These are phyloP conservation scores for Bufotes viridis DNA, from an alignment of 2,797 vertebrate genomes.

Conservation along the genomic window DNA sequence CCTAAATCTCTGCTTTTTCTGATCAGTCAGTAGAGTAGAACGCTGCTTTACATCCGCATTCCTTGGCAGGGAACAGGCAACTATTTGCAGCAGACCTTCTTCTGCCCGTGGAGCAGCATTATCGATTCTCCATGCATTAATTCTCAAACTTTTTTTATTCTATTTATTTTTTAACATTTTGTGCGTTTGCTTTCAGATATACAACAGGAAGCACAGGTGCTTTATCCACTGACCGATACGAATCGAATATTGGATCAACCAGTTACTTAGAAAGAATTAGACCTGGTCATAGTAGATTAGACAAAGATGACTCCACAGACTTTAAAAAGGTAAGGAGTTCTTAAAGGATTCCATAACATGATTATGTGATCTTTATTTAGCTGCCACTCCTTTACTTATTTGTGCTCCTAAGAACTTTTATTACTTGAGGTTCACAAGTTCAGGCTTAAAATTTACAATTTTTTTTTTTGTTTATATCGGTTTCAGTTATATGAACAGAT, in stretches of 20 bases:
- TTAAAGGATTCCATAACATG: neutral
- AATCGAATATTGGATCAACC: slow-evolving; percentile 78
- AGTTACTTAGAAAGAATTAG: slow-evolving; percentile 86
- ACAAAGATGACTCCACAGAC: slow-evolving; percentile 90
- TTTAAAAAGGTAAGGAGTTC: slow-evolving; percentile 89
- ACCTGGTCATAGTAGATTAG: slow-evolving; percentile 84
- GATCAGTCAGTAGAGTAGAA: too few relatives aligned
- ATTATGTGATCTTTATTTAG: neutral
- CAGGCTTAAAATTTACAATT: neutral
- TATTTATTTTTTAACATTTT: neutral
- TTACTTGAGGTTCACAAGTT: neutral
- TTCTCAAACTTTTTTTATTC: neutral
- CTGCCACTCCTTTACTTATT: neutral
- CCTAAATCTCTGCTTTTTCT: too few relatives aligned
- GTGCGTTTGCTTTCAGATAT: slow-evolving; percentile 73
- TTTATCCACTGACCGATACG: slow-evolving; percentile 81
- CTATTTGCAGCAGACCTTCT: neutral
- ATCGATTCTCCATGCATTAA: neutral
- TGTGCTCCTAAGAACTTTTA: neutral
- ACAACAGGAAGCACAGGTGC: slow-evolving; percentile 74
- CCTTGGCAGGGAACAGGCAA: neutral
- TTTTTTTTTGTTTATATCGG: neutral
- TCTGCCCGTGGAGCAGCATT: neutral
- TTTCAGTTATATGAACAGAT: slow-evolving; percentile 96
- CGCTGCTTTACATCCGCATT: too few relatives aligned